Evolutionary conservation across 2,797 vertebrate genomes (phyloP), one percentile per base, ranked within the genome.

Genomic region (Amblyopsis hoosieri): DNA sequence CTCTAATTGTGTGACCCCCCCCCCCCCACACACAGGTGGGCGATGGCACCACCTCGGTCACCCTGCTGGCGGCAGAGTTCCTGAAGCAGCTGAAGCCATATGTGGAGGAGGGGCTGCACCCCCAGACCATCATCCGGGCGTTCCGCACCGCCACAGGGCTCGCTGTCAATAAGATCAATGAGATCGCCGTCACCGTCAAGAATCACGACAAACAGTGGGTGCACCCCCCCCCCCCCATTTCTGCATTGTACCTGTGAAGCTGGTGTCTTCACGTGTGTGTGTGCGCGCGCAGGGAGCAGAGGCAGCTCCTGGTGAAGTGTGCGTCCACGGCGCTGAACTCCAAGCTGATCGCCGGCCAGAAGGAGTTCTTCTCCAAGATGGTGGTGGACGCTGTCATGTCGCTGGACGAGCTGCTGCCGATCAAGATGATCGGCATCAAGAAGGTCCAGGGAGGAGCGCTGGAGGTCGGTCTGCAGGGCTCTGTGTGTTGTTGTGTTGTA

Each of bases 341-440:
- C n/a, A 99, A 99, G 78, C 92, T 99, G 12, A 98, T 99, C 23
- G 95, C 98, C 0, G 92, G 92, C 48, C 95, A 97, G 85, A 99
- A 99, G 76, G 94, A 89, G 0, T 97, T 99, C 83, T 99, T 99
- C 58, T 95, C 96, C 67, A 92, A 91, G 78, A 97, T 99, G 94
- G 98, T 99, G 17, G 97, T 99, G 23, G 95, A 99, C 0, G 98
- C 97, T 0, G 98, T 99, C 72, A 93, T 93, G 91, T 93, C 95
- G 89, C 84, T 99, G 29, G 98, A 99, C 0, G 96, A 97, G 10
- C 85, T 98, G 83, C 81, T 99, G 80, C 95, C 95, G 52, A 93
- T 99, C 69, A 99, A 99, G 83, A 99, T 98, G 96, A 99, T 99
- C 0, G 98, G 98, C 33, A 95, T 99, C 71, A 99, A 99, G 93